A percentile compares a stretch with the other conserved stretches of the same genome.
Conservation (phyloP, 1,140 invertebrate species). For the Drosophila nigromelanica region DNA sequence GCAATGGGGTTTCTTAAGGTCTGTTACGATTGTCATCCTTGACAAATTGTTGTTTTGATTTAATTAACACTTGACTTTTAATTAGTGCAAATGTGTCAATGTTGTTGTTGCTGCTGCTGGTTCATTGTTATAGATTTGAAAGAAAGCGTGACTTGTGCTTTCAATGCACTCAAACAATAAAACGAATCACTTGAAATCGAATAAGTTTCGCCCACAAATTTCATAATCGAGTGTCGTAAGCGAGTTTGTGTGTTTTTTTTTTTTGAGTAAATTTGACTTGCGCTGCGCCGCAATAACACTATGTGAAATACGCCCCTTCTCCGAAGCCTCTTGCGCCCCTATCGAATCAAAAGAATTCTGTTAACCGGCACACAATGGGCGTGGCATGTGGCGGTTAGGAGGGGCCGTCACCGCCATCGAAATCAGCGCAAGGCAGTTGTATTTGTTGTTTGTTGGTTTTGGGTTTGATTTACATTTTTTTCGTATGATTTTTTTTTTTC, state of each 20-base stretch:
- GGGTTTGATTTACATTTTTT: slow-evolving; percentile 24
- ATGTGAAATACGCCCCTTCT: slow-evolving; percentile 12
- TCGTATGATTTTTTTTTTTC: slow-evolving; percentile 6
- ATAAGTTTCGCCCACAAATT: slow-evolving; percentile 51
- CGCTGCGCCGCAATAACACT: not conserved
- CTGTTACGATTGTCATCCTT: slow-evolving; percentile 50
- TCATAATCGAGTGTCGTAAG: slow-evolving; percentile 75
- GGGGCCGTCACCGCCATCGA: slow-evolving; percentile 48
- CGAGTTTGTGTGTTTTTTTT: slow-evolving; percentile 45
- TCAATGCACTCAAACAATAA: slow-evolving; percentile 40
- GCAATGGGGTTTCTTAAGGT: slow-evolving; percentile 6
- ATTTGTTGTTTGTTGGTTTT: slow-evolving; percentile 25
- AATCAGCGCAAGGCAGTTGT: slow-evolving; percentile 46
- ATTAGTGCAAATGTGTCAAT: slow-evolving; percentile 66
- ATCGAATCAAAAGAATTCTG: slow-evolving; percentile 33
- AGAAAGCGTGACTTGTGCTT: slow-evolving; percentile 73
- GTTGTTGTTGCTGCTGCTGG: slow-evolving; percentile 6
- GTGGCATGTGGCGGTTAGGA: slow-evolving; percentile 26
- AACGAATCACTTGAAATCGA: slow-evolving; percentile 35
- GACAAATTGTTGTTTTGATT: slow-evolving; percentile 50
- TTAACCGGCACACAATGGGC: slow-evolving; percentile 20
- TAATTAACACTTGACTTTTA: slow-evolving; percentile 73
- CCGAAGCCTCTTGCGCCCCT: not conserved
- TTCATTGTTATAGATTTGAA: slow-evolving; percentile 37
- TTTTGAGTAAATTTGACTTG: not conserved